A percentile compares a stretch with the other conserved stretches of the same genome.
These are phyloP conservation scores for Tanytarsus gracilentus DNA, from an alignment of 2,888 invertebrate species.

Conservation along the genomic window DNA sequence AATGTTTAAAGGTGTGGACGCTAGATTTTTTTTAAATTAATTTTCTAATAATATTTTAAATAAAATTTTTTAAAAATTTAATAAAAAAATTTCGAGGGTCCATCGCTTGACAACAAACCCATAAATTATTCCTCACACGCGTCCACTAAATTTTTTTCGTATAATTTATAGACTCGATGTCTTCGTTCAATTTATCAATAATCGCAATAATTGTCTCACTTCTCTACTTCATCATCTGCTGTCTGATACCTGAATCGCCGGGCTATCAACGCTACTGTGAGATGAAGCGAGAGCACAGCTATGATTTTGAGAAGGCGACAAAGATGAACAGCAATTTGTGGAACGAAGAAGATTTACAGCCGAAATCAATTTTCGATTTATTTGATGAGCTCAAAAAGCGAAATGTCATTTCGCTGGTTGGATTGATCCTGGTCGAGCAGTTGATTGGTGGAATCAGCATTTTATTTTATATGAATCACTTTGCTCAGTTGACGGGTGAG, in stretches of 20 bases:
- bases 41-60: too few species aligned
- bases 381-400: constrained; percentile 43
- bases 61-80: too few species aligned
- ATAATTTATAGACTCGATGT: not conserved
- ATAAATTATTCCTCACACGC: too few species aligned
- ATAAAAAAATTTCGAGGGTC: too few species aligned
- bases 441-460: constrained; percentile 53
- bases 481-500: constrained; percentile 47
- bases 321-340: constrained; percentile 27
- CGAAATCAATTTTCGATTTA: constrained; percentile 44
- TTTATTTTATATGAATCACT: constrained; percentile 50
- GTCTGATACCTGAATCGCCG: constrained; percentile 66
- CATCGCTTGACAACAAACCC: too few species aligned
- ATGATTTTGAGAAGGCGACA: constrained; percentile 43
- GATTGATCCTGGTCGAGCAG: constrained; percentile 59
- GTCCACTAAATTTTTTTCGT: not conserved
- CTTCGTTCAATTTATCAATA: not conserved
- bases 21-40: too few species aligned
- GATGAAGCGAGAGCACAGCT: constrained; percentile 53
- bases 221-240: constrained; percentile 46
- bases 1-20: too few species aligned
- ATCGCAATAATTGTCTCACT: constrained; percentile 40
- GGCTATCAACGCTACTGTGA: constrained; percentile 55
- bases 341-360: constrained; percentile 40
- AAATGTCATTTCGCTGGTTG: constrained; percentile 46